These are phyloP conservation scores for Theropithecus gelada DNA, from an alignment of 2,113 vertebrate genomes.

Conservation along the genomic window DNA sequence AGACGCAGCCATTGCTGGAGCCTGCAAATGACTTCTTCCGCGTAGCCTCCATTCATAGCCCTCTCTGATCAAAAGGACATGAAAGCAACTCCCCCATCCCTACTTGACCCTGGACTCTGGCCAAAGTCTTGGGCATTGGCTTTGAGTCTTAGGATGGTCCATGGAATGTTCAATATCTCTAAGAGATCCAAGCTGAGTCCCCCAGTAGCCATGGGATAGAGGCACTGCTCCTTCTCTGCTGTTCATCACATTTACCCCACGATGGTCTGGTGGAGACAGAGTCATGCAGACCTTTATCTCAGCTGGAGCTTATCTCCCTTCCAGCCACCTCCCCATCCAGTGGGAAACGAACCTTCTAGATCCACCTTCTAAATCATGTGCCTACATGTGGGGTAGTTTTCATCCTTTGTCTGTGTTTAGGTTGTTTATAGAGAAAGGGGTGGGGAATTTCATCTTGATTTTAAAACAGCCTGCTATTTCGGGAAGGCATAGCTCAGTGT, in stretches of 20 bases:
- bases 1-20: constrained; percentile 29
- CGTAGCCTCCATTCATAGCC: not conserved
- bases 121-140: not conserved
- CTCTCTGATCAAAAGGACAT: constrained; percentile 52
- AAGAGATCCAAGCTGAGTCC: not conserved
- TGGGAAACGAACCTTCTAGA: accelerated
- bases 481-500: constrained; percentile 72
- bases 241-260: not conserved
- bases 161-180: not conserved
- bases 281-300: accelerated
- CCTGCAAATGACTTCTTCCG: not conserved
- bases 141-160: not conserved
- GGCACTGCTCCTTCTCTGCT: not conserved
- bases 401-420: not conserved
- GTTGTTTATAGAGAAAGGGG: not conserved
- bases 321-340: not conserved
- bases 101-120: constrained; percentile 49
- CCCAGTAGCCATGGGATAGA: accelerated
- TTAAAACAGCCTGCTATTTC: constrained; percentile 65
- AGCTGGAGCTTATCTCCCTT: not conserved
- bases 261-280: not conserved
- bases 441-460: not conserved
- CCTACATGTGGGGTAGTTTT: not conserved
- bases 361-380: not conserved
- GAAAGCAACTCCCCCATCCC: not conserved